Evolutionary conservation across 1,140 invertebrate genomes (phyloP), one percentile per base, ranked within the genome.

Genomic region (Drosophila insularis): DNA sequence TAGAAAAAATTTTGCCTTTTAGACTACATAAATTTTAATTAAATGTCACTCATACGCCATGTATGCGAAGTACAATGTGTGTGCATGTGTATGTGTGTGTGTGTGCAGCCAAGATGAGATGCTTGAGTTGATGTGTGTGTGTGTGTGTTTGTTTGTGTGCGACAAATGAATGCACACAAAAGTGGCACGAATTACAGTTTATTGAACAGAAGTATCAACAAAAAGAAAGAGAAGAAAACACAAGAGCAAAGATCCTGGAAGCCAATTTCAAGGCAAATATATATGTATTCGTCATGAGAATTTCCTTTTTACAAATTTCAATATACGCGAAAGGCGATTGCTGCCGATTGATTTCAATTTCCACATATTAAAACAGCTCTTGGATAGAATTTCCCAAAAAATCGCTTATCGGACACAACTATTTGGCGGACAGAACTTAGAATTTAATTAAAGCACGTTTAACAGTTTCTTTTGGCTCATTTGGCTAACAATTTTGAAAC

Each of bases 11-110:
- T 66, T 76, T 89, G 75, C 84, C 75, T 77, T 86, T 87, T 78
- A 82, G 69, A 87, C 84, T 86, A 70, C 82, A 86, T 86, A 86
- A 86, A 86, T 86, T 87, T 87, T 87, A 87, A 87, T 87, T 87
- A 87, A 87, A 87, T 87, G 84, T 87, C 84, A 87, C 84, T 87
- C 84, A 87, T 87, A 87, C 84, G 84, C 84, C 84, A 87, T 78
- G 84, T 80, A 84, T 79, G 80, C 79, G 79, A 76, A 71, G 69
- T 59, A 67, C 81, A 86, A 74, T 78, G 70, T 53, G 73, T 55
- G 64, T 82, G 80, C 63, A 23, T 23, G 50, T 27, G 63, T 43
- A 50, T 58, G 40, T 40, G 54, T 35, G 40, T 19, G 39, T 62
- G 27, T 23, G 23, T 23, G 80, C 63, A 72, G 59, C 23, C 50